These are phyloP conservation scores for Lysandra bellargus DNA, from an alignment of 2,888 invertebrate species.

Conservation along the genomic window DNA sequence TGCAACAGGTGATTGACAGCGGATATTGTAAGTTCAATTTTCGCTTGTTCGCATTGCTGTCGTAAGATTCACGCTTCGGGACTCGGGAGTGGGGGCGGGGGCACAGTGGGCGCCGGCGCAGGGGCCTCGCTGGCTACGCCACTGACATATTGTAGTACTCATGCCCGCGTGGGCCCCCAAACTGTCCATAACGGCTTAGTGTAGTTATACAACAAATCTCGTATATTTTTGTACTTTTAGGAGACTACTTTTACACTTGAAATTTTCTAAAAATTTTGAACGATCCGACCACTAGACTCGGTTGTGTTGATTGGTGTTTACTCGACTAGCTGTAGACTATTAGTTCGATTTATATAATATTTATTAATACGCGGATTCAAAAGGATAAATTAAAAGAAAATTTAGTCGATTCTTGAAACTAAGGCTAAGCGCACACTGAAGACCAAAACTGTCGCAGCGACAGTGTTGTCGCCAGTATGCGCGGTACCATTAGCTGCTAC, in stretches of 20 bases:
- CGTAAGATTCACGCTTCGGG: neutral
- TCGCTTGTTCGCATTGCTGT: neutral
- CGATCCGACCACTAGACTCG: slow-evolving; percentile 47
- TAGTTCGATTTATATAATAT: neutral
- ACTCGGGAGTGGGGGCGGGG: neutral
- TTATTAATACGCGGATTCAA: neutral
- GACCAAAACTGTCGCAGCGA: neutral
- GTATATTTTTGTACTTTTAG: slow-evolving; percentile 34
- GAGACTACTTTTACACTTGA: slow-evolving; percentile 45
- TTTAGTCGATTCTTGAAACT: neutral
- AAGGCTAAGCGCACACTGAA: neutral
- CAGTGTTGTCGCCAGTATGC: neutral
- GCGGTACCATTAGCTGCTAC: too few relatives aligned
- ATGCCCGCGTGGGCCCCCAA: neutral
- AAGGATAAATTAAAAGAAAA: neutral
- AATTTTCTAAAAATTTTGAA: slow-evolving; percentile 42
- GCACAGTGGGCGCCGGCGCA: neutral
- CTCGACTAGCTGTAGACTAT: slow-evolving; percentile 31
- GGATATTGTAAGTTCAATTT: neutral
- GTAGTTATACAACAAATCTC: slow-evolving; percentile 22
- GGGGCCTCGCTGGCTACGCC: slow-evolving; percentile 10
- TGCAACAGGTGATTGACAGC: neutral
- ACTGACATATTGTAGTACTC: slow-evolving; percentile 15
- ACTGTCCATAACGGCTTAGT: slow-evolving; percentile 28
- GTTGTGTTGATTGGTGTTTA: slow-evolving; percentile 48